phyloP scores from a whole-genome alignment of 1,140 invertebrate genomes.

The Nomia melanderi region DNA sequence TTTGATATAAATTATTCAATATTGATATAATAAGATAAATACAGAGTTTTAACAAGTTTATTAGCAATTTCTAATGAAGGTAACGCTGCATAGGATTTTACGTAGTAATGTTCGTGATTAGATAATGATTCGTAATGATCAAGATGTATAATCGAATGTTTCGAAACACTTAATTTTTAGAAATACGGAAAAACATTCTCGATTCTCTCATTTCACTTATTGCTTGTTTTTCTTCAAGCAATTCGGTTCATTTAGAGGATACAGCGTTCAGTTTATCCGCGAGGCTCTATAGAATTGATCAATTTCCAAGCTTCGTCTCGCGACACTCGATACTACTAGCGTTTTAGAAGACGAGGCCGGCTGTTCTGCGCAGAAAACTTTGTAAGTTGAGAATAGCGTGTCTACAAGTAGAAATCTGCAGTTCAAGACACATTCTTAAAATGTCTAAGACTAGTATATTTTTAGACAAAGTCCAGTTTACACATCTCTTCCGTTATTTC shows the following conservation, averaged over 20 bases:
- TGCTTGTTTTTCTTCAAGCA: background rate
- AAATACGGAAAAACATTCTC: no score
- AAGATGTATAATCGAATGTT: no score
- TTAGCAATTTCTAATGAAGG: no score
- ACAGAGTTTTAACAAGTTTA: no score
- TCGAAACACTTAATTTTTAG: no score
- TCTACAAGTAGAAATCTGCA: background rate
- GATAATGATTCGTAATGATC: no score
- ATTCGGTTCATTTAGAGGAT: background rate
- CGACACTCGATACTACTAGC: constrained; percentile 13
- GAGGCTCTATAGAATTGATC: background rate
- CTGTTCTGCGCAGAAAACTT: constrained; percentile 1
- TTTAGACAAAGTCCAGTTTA: background rate
- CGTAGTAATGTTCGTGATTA: no score
- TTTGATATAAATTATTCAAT: no score
- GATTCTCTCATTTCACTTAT: no score
- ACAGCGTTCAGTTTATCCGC: background rate
- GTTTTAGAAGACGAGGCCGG: constrained; percentile 6
- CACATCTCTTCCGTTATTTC: background rate
- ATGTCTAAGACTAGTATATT: background rate
- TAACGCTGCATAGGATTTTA: no score
- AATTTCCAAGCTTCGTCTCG: constrained; percentile 12
- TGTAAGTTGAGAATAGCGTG: background rate
- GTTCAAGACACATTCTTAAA: background rate
- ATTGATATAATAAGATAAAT: no score